These are phyloP conservation scores for Drosophila sp. DNA, from an alignment of 1,140 invertebrate species.

Conservation along the genomic window DNA sequence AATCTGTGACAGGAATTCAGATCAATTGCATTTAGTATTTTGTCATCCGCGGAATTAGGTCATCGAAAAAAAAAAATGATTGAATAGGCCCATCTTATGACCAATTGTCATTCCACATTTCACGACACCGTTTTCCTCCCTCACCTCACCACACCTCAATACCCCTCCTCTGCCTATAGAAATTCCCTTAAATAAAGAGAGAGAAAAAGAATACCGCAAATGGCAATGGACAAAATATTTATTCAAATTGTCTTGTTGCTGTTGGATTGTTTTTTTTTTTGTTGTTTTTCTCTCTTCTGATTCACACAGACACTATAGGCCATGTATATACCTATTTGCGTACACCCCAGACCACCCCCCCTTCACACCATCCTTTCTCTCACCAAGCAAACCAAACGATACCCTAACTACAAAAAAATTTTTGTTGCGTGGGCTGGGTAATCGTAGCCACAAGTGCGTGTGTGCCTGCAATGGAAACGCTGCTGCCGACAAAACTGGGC, in stretches of 20 bases:
- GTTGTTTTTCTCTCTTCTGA: constrained; percentile 26
- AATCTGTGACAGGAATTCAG: too few relatives aligned
- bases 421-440: constrained; percentile 65
- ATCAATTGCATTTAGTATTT: neutral
- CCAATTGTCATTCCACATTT: neutral
- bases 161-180: neutral
- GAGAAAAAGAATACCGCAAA: constrained; percentile 69
- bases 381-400: neutral
- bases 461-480: constrained; percentile 20
- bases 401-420: constrained; percentile 1
- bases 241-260: constrained; percentile 59
- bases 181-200: constrained; percentile 24
- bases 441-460: constrained; percentile 64
- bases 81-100: constrained; percentile 13
- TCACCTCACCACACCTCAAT: too few relatives aligned
- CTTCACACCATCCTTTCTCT: neutral
- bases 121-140: neutral
- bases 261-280: too few relatives aligned
- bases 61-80: neutral
- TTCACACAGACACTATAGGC: constrained; percentile 54
- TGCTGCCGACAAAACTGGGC: constrained; percentile 34
- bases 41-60: constrained; percentile 2
- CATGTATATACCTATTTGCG: constrained; percentile 33
- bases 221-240: constrained; percentile 80
- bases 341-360: neutral